Evolutionary conservation across 2,113 vertebrate species (phyloP).

Genomic region (Dromaius novaehollandiae): DNA sequence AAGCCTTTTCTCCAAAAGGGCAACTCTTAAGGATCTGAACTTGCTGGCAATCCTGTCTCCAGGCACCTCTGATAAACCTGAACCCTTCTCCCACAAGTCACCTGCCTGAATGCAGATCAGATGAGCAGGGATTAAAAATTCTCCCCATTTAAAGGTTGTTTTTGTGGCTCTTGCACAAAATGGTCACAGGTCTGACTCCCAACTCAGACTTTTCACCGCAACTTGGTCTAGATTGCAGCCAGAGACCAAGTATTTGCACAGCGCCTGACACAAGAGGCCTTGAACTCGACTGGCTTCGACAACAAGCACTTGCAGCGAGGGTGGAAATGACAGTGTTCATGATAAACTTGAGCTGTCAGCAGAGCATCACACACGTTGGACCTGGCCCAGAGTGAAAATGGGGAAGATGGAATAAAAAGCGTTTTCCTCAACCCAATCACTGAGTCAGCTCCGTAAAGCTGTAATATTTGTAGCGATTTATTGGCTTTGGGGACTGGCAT

Average conservation of each 20-base stretch:
- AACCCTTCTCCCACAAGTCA: background rate
- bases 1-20: background rate
- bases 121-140: background rate
- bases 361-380: background rate
- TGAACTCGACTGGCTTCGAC: background rate
- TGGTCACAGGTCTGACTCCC: background rate
- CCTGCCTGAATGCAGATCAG: background rate
- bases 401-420: background rate
- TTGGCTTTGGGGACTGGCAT: background rate
- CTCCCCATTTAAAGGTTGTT: background rate
- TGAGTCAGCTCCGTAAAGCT: background rate
- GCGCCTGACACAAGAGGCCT: background rate
- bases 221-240: background rate
- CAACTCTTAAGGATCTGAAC: background rate
- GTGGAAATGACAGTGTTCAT: background rate
- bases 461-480: background rate
- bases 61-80: background rate
- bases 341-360: background rate
- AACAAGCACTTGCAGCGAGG: background rate
- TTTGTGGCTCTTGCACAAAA: background rate
- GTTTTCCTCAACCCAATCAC: background rate
- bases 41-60: background rate
- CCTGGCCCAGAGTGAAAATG: background rate
- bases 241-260: background rate
- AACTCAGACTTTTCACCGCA: background rate